Base-by-base conservation (phyloP, 2,113 vertebrate species). In the Atractosteus spatula region DNA sequence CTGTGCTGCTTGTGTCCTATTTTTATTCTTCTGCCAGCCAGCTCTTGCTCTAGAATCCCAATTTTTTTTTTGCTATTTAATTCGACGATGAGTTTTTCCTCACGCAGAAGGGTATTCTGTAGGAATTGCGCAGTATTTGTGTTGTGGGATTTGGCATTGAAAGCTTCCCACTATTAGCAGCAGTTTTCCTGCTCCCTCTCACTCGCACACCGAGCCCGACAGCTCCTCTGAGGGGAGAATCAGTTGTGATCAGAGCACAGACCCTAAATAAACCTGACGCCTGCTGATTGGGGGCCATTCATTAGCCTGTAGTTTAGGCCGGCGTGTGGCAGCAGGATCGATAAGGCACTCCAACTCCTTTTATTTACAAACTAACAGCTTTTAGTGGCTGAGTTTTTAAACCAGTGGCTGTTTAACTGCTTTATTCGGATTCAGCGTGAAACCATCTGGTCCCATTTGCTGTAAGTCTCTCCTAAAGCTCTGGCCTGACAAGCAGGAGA, bases 401-500 rank as follows among this genome's bases (percentile, higher is more conserved):
- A 86, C 55, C 84, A 72, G 79, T 71, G 61, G 67, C 91, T 92
- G 87, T 94, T 88, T 93, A 95, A 95, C 92, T 89, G 93, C 92
- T 94, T 92, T 88, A 90, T 86, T 93, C 89, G 89, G 87, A 87
- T 91, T 89, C 89, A 86, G 91, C 81, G 79, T 82, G 80, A 83
- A 91, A 91, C 96, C 96, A 96, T 97, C 96, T 97, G 96, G 93
- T 89, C 88, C 91, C 89, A 87, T 92, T 91, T 93, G 90, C 85
- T 89, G 88, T 89, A 89, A 89, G 90, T 89, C 92, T 93, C 92
- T 94, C 88, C 85, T 85, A 94, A 95, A 96, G 91, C 93, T 93
- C 92, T 42, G 89, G 89, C 86, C 85, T 95, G 95, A 97, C 96
- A 95, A 95, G 94, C 95, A 90, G 86, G 93, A 95, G 96, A 96